A percentile compares a stretch with the other conserved stretches of the same genome.
Conservation (phyloP, 2,888 invertebrate species). For the Metallyticus violacea region DNA sequence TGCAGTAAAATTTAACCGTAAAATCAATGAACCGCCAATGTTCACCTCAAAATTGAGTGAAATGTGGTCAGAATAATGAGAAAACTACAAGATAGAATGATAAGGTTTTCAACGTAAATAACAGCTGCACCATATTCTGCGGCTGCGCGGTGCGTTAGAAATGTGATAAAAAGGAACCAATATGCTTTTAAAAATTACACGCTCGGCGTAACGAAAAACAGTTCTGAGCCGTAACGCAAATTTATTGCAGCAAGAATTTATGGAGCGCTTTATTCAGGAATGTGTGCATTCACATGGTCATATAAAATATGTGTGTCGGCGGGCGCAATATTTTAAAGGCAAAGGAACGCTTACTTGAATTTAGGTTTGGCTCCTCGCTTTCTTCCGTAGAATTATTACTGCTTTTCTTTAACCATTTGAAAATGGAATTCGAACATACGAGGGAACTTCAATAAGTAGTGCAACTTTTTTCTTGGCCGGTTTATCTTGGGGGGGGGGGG, state of each 20-base stretch:
- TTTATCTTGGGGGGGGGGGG: no score
- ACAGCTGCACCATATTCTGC: no score
- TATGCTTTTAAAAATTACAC: background rate
- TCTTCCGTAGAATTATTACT: background rate
- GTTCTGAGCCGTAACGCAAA: background rate
- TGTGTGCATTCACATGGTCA: background rate
- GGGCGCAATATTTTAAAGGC: background rate
- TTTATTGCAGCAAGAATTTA: background rate
- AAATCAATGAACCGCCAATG: background rate
- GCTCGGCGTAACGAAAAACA: background rate
- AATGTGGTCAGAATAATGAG: no score
- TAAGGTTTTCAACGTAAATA: no score
- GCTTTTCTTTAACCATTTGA: no score
- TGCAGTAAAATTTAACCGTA: background rate
- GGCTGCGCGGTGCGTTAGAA: background rate
- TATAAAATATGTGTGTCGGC: background rate
- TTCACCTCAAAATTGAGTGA: no score
- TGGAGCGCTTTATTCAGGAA: background rate
- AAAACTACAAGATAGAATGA: background rate
- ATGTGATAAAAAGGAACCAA: background rate
- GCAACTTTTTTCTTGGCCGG: no score
- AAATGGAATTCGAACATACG: background rate
- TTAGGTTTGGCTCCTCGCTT: background rate
- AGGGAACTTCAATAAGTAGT: no score
- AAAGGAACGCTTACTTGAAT: background rate